Evolutionary conservation across 2,797 vertebrate genomes (phyloP).

Genomic region (Melanotaenia boesemani): DNA sequence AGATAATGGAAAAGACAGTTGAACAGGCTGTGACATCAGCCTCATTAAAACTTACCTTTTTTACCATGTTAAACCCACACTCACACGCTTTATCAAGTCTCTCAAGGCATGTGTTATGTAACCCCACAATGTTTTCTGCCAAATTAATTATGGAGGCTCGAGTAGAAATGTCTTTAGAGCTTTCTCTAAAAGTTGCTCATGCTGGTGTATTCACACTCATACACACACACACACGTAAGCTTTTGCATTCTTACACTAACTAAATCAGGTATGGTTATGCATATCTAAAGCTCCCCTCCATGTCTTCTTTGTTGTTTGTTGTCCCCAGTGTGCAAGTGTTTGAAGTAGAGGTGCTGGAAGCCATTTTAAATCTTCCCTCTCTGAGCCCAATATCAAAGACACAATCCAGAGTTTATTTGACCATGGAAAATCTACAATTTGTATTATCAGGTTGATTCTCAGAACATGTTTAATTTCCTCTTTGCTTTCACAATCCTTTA

Average conservation of each 20-base stretch:
- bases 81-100: constrained; percentile 29
- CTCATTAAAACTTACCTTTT: constrained; percentile 56
- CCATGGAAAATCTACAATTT: constrained; percentile 32
- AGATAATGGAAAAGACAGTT: not conserved
- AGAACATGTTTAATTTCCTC: not conserved
- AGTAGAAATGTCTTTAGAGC: constrained; percentile 44
- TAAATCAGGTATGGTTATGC: constrained; percentile 53
- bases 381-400: constrained; percentile 56
- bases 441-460: constrained; percentile 23
- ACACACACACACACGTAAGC: constrained; percentile 11
- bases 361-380: constrained; percentile 49
- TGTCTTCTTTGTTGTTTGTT: constrained; percentile 51
- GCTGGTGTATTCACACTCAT: constrained; percentile 13
- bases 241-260: constrained; percentile 28
- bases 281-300: constrained; percentile 37
- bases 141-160: constrained; percentile 65
- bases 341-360: constrained; percentile 60
- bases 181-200: constrained; percentile 38
- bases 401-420: constrained; percentile 55
- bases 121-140: constrained; percentile 42
- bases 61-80: constrained; percentile 46
- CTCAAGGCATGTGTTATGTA: constrained; percentile 45
- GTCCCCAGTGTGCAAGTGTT: constrained; percentile 47
- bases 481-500: not conserved
- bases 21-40: constrained; percentile 38